Evolutionary conservation across 2,113 vertebrate species (phyloP), one percentile per base, ranked within the genome.

Genomic region (Camelus dromedarius): DNA sequence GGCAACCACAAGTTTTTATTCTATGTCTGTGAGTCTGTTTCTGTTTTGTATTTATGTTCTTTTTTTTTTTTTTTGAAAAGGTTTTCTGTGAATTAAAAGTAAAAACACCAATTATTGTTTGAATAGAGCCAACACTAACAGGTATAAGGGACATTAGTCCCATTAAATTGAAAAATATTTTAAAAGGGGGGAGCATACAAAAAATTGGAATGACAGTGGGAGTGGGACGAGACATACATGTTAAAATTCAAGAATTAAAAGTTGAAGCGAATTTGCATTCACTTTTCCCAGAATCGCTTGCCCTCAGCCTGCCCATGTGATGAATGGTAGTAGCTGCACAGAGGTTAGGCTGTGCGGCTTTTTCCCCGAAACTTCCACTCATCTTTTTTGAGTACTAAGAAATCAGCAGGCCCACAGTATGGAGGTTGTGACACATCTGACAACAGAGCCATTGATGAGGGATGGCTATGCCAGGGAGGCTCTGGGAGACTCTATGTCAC

Each of bases 221-320:
- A 24, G 32, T 88, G 3, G 15, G 2, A 32, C 28, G 81, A 95
- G 52, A 91, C 19, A 60, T 60, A 72, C 6, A 69, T 6, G 60
- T 79, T 79, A 58, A 95, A 88, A 96, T 75, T 83, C 15, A 82
- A 42, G 67, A 81, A 58, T 80, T 46, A 14, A 80, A 75, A 60
- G 62, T 48, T 54, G 0, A 64, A 82, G 60, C 73, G 50, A 91
- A 60, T 28, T 12, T 50, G 28, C 16, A 85, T n/a, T 84, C 56
- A 22, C 62, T 67, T 38, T 70, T 56, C 54, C 79, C 69, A 85
- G 84, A 85, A 67, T 81, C 18, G 1, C 67, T n/a, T 94, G 92
- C 15, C 87, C n/a, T 42, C 64, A 10, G 54, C 13, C 86, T 95
- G 96, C 46, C 92, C 11, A 8, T 4, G 72, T 85, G 80, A 91